These are phyloP conservation scores for Pyrocephalus nanus DNA, from an alignment of 2,797 vertebrate species.

Conservation along the genomic window DNA sequence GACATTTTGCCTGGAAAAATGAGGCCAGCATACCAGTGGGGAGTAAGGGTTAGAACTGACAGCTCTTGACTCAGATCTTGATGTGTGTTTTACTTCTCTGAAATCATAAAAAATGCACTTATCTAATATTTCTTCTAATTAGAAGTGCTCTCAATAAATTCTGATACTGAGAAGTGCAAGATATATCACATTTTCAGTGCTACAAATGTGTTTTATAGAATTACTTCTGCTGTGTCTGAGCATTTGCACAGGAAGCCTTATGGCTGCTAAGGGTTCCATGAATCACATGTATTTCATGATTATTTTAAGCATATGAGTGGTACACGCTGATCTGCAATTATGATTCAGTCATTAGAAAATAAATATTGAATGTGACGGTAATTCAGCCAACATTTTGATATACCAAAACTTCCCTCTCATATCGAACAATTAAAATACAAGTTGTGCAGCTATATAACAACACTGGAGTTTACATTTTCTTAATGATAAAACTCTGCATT, in stretches of 20 bases:
- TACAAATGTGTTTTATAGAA: background rate
- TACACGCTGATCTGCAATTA: constrained; percentile 41
- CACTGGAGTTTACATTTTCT: background rate
- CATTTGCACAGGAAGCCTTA: constrained; percentile 29
- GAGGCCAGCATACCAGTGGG: background rate
- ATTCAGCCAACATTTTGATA: background rate
- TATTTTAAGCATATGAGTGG: constrained; percentile 50
- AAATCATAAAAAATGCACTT: background rate
- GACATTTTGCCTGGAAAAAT: background rate
- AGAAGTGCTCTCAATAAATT: background rate
- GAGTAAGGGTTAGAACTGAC: background rate
- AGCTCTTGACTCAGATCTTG: background rate
- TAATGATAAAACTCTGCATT: background rate
- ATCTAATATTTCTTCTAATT: background rate
- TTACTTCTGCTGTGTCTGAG: constrained; percentile 12
- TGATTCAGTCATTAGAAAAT: constrained; percentile 54
- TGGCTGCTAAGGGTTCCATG: constrained; percentile 42
- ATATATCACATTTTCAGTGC: background rate
- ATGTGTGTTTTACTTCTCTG: background rate
- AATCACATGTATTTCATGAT: constrained; percentile 32
- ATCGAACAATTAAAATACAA: background rate
- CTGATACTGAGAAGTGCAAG: background rate
- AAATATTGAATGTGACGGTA: constrained; percentile 21
- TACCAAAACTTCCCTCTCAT: background rate
- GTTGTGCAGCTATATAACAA: background rate